A percentile compares a stretch with the other conserved stretches of the same genome.
These are phyloP conservation scores for Phaenicophaeus curvirostris DNA, from an alignment of 2,797 vertebrate species.

Conservation along the genomic window DNA sequence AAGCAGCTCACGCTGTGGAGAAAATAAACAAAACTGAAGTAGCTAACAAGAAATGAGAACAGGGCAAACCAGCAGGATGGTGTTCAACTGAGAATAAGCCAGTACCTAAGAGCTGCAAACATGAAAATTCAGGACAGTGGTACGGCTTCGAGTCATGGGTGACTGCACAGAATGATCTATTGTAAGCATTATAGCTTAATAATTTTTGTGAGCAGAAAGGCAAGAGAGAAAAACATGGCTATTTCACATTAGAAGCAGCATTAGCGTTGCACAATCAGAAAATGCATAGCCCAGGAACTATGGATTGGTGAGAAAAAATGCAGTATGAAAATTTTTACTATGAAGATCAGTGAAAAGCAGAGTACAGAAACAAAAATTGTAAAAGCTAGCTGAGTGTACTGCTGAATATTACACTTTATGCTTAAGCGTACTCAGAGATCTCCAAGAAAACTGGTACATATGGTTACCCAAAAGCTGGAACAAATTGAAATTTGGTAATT, in stretches of 20 bases:
- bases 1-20: neutral
- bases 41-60: neutral
- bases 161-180: neutral
- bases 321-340: neutral
- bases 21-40: neutral
- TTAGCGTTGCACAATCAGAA: neutral
- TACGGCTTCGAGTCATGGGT: neutral
- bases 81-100: neutral
- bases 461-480: neutral
- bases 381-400: neutral
- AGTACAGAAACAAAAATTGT: neutral
- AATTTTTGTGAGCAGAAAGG: neutral
- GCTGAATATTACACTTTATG: neutral
- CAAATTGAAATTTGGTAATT: neutral
- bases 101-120: neutral
- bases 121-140: neutral
- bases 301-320: neutral
- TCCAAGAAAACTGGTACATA: neutral
- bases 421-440: neutral
- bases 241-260: neutral
- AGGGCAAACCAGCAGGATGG: neutral
- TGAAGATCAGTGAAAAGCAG: neutral
- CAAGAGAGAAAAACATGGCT: neutral
- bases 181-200: neutral
- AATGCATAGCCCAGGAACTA: neutral